These are phyloP conservation scores for Amphipyra berbera DNA, from an alignment of 2,888 invertebrate species.

Conservation along the genomic window DNA sequence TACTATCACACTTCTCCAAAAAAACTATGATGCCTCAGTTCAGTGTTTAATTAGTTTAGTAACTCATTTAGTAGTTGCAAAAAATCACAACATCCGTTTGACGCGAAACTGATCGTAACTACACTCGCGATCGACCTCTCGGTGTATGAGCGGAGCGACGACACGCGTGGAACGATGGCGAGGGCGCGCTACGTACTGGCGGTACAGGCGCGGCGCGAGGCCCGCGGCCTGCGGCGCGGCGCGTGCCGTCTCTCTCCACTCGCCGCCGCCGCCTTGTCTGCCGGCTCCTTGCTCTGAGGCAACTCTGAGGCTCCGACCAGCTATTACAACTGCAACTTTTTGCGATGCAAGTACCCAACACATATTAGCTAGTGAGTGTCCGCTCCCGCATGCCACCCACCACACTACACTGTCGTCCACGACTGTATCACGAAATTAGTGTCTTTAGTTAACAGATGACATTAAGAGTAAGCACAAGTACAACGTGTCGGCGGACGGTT, in stretches of 20 bases:
- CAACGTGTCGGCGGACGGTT: too few species aligned
- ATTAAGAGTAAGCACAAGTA: too few species aligned
- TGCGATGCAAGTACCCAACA: neutral
- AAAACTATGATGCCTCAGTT: neutral
- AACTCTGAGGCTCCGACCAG: neutral
- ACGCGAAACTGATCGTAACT: constrained; percentile 31
- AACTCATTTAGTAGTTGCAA: neutral
- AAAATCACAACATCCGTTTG: constrained; percentile 1
- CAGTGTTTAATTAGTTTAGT: neutral
- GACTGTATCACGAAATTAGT: too few species aligned
- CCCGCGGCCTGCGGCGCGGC: constrained; percentile 9
- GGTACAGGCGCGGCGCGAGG: constrained; percentile 30
- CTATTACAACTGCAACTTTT: neutral
- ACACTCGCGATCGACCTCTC: constrained; percentile 24
- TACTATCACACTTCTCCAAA: neutral
- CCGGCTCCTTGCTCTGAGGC: constrained; percentile 5
- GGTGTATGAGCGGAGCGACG: neutral
- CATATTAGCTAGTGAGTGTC: too few species aligned
- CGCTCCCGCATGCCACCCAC: too few species aligned
- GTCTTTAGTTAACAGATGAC: too few species aligned
- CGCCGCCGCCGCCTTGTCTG: constrained; percentile 37
- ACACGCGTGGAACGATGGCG: constrained; percentile 1
- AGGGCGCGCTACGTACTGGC: constrained; percentile 42
- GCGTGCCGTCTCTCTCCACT: constrained; percentile 24
- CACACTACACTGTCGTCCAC: too few species aligned